Evolutionary conservation across 2,888 invertebrate species (phyloP).

Genomic region (Archips xylosteana): DNA sequence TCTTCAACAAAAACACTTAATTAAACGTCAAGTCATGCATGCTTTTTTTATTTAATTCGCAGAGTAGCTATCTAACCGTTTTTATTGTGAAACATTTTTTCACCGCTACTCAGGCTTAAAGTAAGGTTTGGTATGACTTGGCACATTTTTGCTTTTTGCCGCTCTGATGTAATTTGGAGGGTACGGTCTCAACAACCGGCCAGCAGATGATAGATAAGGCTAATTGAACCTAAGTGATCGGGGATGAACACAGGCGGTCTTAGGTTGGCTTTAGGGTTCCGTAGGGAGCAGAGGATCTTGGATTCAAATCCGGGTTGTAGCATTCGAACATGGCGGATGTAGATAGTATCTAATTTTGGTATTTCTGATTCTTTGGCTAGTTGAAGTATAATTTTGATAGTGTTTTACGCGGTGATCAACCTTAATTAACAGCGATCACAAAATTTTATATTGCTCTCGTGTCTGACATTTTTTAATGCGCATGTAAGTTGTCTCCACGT

Average conservation of each 20-base stretch:
- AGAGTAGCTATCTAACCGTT: slow-evolving; percentile 29
- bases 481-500: too few relatives aligned
- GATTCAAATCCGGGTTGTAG: too few relatives aligned
- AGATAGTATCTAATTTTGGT: too few relatives aligned
- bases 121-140: slow-evolving; percentile 49
- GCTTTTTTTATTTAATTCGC: slow-evolving; percentile 40
- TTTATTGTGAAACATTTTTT: slow-evolving; percentile 31
- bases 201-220: slow-evolving; percentile 61
- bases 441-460: too few relatives aligned
- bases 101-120: slow-evolving; percentile 35
- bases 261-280: background rate
- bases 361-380: too few relatives aligned
- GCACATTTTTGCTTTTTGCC: slow-evolving; percentile 52
- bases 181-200: slow-evolving; percentile 50
- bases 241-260: slow-evolving; percentile 41
- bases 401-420: too few relatives aligned
- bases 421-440: too few relatives aligned
- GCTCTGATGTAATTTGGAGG: slow-evolving; percentile 58
- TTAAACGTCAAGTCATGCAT: slow-evolving; percentile 30
- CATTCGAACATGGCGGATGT: too few relatives aligned
- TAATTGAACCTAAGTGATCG: slow-evolving; percentile 57
- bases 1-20: slow-evolving; percentile 10
- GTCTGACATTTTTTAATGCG: too few relatives aligned
- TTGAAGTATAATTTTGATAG: too few relatives aligned
- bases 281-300: too few relatives aligned